Conservation (phyloP, 2,797 vertebrate species). For the Phalanger gymnotis region DNA sequence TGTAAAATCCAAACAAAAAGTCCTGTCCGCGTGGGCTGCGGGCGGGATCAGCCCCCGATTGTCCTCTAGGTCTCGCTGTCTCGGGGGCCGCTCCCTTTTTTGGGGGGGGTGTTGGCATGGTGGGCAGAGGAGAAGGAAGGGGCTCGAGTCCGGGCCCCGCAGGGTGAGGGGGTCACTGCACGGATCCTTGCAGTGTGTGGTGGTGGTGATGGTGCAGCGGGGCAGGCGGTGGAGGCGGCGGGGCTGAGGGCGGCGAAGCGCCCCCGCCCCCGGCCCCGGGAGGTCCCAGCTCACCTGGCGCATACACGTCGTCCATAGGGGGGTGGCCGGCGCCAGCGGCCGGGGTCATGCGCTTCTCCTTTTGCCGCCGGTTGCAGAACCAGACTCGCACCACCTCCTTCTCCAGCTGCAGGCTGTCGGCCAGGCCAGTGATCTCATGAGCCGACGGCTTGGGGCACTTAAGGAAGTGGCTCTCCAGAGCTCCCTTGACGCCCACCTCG, state of each 20-base stretch:
- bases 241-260: conserved; percentile 71
- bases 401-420: conserved; percentile 98
- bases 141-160: conserved; percentile 43
- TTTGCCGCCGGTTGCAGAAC: conserved; percentile 99
- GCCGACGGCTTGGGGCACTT: conserved; percentile 99
- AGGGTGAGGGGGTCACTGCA: conserved; percentile 91
- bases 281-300: conserved; percentile 94
- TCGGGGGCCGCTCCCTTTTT: conserved; percentile 8
- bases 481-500: conserved; percentile 98
- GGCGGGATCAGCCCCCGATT: background rate
- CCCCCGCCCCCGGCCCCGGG: conserved; percentile 81
- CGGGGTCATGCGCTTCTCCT: conserved; percentile 99
- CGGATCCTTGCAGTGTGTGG: conserved; percentile 95
- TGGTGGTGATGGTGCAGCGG: conserved; percentile 85
- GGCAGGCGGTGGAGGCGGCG: conserved; percentile 72
- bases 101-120: background rate
- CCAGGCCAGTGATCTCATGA: conserved; percentile 97
- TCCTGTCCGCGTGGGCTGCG: conserved; percentile 71
- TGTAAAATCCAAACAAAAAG: conserved; percentile 84
- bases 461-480: conserved; percentile 98
- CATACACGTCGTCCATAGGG: conserved; percentile 99
- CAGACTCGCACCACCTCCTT: conserved; percentile 99
- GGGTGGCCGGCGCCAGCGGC: conserved; percentile 94
- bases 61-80: conserved; percentile 29
- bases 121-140: conserved; percentile 34